Base-by-base conservation (phyloP, 2,888 invertebrate genomes). In the Cenopis cana region DNA sequence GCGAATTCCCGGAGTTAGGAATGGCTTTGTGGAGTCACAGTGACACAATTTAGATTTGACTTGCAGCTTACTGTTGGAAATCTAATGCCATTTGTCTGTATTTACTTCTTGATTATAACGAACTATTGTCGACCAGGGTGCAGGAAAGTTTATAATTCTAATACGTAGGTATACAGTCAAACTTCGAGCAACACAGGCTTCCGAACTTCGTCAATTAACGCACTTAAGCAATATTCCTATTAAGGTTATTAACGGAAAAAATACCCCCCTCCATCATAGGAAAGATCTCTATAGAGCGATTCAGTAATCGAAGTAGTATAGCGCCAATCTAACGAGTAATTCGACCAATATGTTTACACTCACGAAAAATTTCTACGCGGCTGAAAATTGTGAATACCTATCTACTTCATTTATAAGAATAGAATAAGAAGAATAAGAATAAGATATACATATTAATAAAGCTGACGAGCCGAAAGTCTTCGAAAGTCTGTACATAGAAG, bases 21-120 rank as follows among this genome's bases (percentile, higher is more conserved):
- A n/a, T 20, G 55, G 8, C 29, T 55, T 55, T 9, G 55, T 20
- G 55, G n/a, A 55, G 29, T 55, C 50, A 11, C 18, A n/a, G 46
- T n/a, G 46, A 46, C 46, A n/a, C 46, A 29, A 55, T 55, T 55
- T 54, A 24, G 54, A 54, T 54, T 54, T 24, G 29, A 54, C 24
- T 49, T 11, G 50, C 24, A 55, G 29, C 29, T 29, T 24, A 54
- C 24, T 17, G 38, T 18, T 41, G 36, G 38, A 14, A n/a, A 6
- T 11, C 18, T 57, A 57, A 57, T 57, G 57, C n/a, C 29, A 55
- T 57, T 57, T 59, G 38, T 11, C 18, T 41, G 41, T 59, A 41
- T 41, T 59, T 59, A 46, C 59, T 59, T 24, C 8, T 10, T 24
- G 41, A n/a, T 59, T 41, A 38, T 59, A 59, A 20, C 20, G 14